Base-by-base conservation (phyloP, 2,113 vertebrate genomes). In the Amphiprion ocellaris region DNA sequence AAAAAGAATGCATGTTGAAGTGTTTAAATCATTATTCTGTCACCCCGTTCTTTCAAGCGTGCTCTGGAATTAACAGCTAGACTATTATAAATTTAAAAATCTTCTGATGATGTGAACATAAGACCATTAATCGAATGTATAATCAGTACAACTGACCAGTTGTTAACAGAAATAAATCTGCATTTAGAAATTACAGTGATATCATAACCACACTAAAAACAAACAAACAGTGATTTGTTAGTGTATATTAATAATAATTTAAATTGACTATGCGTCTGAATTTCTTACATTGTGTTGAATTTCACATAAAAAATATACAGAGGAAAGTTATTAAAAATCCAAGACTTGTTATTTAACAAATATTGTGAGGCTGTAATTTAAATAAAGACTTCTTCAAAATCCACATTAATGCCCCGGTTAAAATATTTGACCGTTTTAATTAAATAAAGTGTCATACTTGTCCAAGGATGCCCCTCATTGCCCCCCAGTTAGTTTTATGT, bases 341-440 rank as follows among this genome's bases (percentile, higher is more conserved):
- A 15, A 44, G 41, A 44, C 12, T 10, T 5, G 28, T 44, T 44
- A 24, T 44, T 56, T 50, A 21, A 47, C 23, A 30, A 46, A 64
- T 30, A 30, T 30, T 30, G 9, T 33, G 0, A 28, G 16, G 41
- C 19, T 14, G 2, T 65, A 19, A n/a, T 64, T 69, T 58, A 64
- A 59, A 46, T 63, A 52, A 49, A 61, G 39, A 10, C 49, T 66
- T 68, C 8, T 1, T 41, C 19, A 55, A 69, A 73, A 79, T 58
- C 19, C 4, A 16, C 41, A n/a, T 46, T 49, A 61, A 55, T 9
- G 37, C n/a, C 44, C 17, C 12, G 21, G 39, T 69, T 62, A 26
- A 72, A 81, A 78, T 53, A 66, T 84, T 71, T 67, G 46, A 24
- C 53, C 47, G 61, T 74, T 66, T 69, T 53, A 73, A 87, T 82